Percentiles rank a stretch among this genome's conserved stretches.
Evolutionary conservation across 1,140 invertebrate genomes (phyloP).

Genomic region (Cydia pomonella): DNA sequence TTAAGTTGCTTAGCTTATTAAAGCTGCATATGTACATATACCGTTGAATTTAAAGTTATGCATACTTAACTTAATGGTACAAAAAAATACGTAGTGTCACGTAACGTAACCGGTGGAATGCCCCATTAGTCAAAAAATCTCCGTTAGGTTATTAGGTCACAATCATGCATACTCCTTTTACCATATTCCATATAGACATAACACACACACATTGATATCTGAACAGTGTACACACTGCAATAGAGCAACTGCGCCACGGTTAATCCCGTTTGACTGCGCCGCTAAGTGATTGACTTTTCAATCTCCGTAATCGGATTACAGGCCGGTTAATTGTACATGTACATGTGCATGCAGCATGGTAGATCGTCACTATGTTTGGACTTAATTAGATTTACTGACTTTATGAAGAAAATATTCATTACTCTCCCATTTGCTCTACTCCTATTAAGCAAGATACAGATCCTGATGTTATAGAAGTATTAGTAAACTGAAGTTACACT

Average conservation of each 20-base stretch:
- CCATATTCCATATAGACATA: background rate
- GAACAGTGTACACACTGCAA: background rate
- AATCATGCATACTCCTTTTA: background rate
- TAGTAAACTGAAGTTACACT: too few species aligned
- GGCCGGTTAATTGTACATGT: slow-evolving; percentile 34
- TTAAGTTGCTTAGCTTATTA: too few species aligned
- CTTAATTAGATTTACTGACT: slow-evolving; percentile 5
- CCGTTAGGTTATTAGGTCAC: too few species aligned
- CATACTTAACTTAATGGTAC: too few species aligned
- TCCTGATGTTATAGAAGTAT: too few species aligned
- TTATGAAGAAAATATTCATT: background rate
- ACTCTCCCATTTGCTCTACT: background rate
- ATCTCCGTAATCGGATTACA: slow-evolving; percentile 75
- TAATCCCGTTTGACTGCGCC: slow-evolving; percentile 69
- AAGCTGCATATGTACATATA: too few species aligned
- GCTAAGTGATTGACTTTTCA: slow-evolving; percentile 80
- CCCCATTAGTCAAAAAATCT: too few species aligned
- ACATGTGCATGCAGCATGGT: background rate
- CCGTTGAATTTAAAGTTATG: too few species aligned
- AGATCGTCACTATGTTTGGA: background rate
- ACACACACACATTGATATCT: background rate
- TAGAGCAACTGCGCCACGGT: slow-evolving; percentile 27
- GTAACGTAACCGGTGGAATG: too few species aligned
- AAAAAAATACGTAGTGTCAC: too few species aligned
- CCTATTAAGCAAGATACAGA: background rate